A percentile compares a stretch with the other conserved stretches of the same genome.
Evolutionary conservation across 2,113 vertebrate species (phyloP).

Genomic region (Corythornis madagascariensis): DNA sequence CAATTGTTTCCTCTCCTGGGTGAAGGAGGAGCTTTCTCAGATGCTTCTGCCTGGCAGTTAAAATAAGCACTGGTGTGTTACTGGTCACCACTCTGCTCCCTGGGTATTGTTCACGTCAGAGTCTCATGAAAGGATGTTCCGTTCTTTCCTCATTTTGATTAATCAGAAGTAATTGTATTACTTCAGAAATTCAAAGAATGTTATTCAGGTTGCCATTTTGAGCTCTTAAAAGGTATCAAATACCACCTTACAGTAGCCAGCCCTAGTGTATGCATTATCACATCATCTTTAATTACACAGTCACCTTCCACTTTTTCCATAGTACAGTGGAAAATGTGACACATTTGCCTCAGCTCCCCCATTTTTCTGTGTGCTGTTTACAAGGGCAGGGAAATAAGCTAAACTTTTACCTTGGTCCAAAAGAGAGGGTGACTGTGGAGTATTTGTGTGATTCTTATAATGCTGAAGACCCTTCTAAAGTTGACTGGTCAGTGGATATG

Average conservation of each 20-base stretch:
- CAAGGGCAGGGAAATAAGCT: neutral
- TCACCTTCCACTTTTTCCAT: conserved; percentile 1
- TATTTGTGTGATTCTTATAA: neutral
- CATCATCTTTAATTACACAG: neutral
- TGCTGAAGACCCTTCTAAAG: neutral
- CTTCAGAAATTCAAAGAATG: conserved; percentile 22
- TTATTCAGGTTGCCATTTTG: neutral
- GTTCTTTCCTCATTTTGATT: conserved; percentile 31
- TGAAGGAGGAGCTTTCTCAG: neutral
- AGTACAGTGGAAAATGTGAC: conserved; percentile 21
- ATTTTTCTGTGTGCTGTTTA: neutral
- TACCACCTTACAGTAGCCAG: neutral
- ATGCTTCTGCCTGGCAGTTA: neutral
- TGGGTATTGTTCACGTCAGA: neutral
- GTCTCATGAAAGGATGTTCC: neutral
- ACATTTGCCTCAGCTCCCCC: neutral
- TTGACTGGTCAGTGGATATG: neutral
- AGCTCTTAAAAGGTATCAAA: conserved; percentile 25
- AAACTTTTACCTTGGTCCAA: neutral
- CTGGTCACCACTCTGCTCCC: neutral
- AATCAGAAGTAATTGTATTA: conserved; percentile 3
- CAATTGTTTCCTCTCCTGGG: neutral
- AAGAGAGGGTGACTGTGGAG: neutral
- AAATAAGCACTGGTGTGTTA: neutral
- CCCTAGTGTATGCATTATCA: neutral